Evolutionary conservation across 2,113 vertebrate species (phyloP).

Genomic region (Neoarius graeffei): DNA sequence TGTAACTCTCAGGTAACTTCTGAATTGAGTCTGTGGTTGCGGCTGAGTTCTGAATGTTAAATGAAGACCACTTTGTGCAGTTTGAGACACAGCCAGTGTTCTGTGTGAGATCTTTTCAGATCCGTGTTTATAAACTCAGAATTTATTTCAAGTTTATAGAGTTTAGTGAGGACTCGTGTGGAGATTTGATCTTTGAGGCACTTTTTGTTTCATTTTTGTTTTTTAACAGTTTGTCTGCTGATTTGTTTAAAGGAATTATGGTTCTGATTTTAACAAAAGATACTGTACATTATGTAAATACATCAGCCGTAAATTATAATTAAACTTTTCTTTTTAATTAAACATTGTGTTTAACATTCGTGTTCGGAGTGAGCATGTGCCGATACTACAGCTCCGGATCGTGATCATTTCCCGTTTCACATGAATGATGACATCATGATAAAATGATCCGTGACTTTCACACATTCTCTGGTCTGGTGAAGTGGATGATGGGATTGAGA

Average conservation of each 20-base stretch:
- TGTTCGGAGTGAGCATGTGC: background rate
- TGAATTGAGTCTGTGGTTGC: background rate
- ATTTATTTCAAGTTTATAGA: background rate
- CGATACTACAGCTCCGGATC: background rate
- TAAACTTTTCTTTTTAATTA: conserved; percentile 9
- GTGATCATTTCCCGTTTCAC: background rate
- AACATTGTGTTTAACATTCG: conserved; percentile 69
- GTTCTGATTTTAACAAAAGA: conserved; percentile 61
- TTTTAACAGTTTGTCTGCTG: background rate
- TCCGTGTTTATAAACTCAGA: background rate
- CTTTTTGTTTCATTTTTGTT: conserved; percentile 38
- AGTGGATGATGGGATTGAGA: background rate
- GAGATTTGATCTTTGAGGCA: background rate
- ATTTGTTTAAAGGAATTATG: conserved; percentile 41
- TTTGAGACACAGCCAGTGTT: background rate
- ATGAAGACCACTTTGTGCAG: background rate
- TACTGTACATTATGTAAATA: conserved; percentile 55
- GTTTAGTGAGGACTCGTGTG: background rate
- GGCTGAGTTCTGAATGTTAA: background rate
- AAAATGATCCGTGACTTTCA: background rate
- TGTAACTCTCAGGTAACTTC: background rate
- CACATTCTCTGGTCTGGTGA: conserved; percentile 20
- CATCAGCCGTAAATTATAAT: background rate
- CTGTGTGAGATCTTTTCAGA: background rate
- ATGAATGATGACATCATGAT: background rate